Conservation (phyloP, 2,888 invertebrate genomes). For the Omphaloscelis lunosa region DNA sequence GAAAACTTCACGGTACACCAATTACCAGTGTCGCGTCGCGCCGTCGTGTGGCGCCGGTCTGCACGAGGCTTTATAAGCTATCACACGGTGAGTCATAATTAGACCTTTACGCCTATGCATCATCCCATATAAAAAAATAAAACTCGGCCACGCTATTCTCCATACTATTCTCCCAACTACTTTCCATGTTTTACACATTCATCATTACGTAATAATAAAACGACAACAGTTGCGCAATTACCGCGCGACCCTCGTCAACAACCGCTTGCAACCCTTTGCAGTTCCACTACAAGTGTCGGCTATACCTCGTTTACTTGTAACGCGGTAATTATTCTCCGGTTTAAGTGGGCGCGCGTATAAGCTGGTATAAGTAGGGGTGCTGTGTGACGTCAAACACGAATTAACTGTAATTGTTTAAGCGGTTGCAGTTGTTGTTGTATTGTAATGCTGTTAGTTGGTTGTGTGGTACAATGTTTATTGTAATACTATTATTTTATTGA, state of each 20-base stretch:
- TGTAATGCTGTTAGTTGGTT: slow-evolving; percentile 41
- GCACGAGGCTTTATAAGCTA: background rate
- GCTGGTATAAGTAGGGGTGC: slow-evolving; percentile 53
- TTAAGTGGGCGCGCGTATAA: slow-evolving; percentile 57
- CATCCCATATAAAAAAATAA: background rate
- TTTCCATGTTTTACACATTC: slow-evolving; percentile 38
- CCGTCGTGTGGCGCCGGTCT: too few species aligned
- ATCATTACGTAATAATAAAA: slow-evolving; percentile 56
- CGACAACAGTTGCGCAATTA: slow-evolving; percentile 56
- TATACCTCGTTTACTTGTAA: slow-evolving; percentile 49
- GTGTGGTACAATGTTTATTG: slow-evolving; percentile 9
- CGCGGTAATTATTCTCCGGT: slow-evolving; percentile 59
- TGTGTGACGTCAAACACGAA: slow-evolving; percentile 62
- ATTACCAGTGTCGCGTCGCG: too few species aligned
- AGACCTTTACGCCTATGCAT: too few species aligned
- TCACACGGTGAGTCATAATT: background rate
- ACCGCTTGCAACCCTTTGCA: slow-evolving; percentile 48
- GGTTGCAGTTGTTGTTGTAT: slow-evolving; percentile 54
- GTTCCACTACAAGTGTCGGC: slow-evolving; percentile 49
- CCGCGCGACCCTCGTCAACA: slow-evolving; percentile 54
- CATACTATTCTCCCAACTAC: background rate
- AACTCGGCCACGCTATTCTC: background rate
- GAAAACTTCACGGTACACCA: too few species aligned
- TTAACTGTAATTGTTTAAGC: slow-evolving; percentile 65
- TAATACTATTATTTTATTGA: background rate